Evolutionary conservation across 2,113 vertebrate species (phyloP).

Genomic region (Drymodes brunneopygia): DNA sequence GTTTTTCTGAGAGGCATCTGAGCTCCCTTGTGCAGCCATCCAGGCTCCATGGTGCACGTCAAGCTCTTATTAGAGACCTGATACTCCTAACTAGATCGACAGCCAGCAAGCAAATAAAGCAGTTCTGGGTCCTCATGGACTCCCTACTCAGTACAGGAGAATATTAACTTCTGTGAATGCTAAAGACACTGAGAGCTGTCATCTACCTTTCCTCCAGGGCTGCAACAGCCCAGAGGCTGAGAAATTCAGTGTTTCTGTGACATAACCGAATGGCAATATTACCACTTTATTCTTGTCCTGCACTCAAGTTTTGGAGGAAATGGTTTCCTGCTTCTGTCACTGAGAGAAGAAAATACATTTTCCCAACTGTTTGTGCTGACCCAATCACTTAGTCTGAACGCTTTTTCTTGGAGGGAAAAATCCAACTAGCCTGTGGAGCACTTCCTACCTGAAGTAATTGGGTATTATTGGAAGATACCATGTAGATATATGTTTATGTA

Average conservation of each 20-base stretch:
- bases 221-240: neutral
- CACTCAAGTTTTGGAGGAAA: neutral
- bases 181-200: neutral
- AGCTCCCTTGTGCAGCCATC: neutral
- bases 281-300: neutral
- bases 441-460: neutral
- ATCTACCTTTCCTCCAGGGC: neutral
- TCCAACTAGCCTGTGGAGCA: neutral
- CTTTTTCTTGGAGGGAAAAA: neutral
- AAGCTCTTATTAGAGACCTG: neutral
- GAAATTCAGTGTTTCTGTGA: neutral
- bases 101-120: neutral
- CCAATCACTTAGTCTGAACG: neutral
- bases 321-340: neutral
- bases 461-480: neutral
- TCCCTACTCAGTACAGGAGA: neutral
- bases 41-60: accelerated
- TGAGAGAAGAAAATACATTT: neutral
- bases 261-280: neutral
- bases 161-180: neutral
- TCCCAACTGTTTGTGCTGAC: neutral
- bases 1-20: neutral
- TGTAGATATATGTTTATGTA: neutral
- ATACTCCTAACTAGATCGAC: neutral
- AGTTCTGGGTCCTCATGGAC: neutral